Percentiles rank a stretch among this genome's conserved stretches.
Conservation (phyloP, 2,797 vertebrate genomes). For the Ficedula albicollis region DNA sequence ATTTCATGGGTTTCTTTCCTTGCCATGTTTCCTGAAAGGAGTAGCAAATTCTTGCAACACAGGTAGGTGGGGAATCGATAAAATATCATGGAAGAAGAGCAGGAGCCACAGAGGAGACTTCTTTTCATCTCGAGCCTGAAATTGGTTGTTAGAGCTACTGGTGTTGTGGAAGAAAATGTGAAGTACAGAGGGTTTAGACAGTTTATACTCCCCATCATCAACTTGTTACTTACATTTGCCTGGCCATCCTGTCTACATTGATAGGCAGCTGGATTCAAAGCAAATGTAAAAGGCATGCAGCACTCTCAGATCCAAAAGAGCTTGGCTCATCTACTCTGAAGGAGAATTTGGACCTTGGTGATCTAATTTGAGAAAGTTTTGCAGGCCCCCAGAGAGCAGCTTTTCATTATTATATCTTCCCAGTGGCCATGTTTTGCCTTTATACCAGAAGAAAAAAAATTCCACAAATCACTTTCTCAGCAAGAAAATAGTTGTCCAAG, state of each 20-base stretch:
- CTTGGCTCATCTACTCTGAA: neutral
- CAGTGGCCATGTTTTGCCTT: neutral
- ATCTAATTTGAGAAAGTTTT: neutral
- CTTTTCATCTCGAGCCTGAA: neutral
- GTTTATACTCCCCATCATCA: neutral
- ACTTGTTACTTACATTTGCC: neutral
- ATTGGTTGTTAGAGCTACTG: neutral
- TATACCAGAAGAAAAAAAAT: neutral
- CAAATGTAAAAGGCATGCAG: neutral
- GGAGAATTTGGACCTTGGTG: neutral
- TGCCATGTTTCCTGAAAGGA: neutral
- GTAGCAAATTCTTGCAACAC: neutral
- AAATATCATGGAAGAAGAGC: neutral
- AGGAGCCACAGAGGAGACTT: neutral
- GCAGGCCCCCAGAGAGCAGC: neutral
- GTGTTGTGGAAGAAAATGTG: neutral
- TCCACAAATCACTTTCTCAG: neutral
- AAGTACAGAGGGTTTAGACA: neutral
- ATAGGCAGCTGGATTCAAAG: neutral
- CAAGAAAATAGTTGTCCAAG: neutral
- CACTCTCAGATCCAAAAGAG: neutral
- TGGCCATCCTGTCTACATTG: neutral
- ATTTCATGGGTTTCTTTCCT: neutral
- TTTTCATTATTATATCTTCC: constrained; percentile 7
- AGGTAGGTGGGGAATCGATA: neutral